These are phyloP conservation scores for Irena cyanogastra DNA, from an alignment of 2,113 vertebrate genomes.

Conservation along the genomic window DNA sequence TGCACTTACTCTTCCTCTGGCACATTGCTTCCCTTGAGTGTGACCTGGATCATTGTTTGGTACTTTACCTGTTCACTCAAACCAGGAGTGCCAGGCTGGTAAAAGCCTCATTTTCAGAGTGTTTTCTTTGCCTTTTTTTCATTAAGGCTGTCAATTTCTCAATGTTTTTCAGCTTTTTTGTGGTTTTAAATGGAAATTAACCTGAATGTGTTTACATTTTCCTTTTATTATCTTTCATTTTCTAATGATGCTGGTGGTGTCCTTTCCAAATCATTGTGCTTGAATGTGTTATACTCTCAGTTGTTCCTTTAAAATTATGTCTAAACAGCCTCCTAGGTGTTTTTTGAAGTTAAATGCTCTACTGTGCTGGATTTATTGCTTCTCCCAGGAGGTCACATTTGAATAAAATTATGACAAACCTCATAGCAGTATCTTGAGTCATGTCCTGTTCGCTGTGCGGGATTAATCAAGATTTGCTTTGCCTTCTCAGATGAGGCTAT, in stretches of 20 bases:
- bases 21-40: background rate
- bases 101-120: background rate
- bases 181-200: background rate
- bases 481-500: background rate
- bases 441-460: fast-evolving
- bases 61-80: background rate
- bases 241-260: background rate
- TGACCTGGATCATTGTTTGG: background rate
- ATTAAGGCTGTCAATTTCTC: background rate
- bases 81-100: background rate
- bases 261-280: background rate
- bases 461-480: background rate
- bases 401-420: background rate
- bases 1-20: background rate
- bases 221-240: background rate
- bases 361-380: background rate
- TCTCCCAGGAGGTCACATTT: background rate
- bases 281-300: background rate
- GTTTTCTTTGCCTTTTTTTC: background rate
- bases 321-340: background rate
- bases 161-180: background rate
- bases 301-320: background rate
- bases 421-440: background rate
- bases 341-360: background rate
- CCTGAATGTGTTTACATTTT: background rate